These are phyloP conservation scores for Belgica antarctica DNA, from an alignment of 2,888 invertebrate species.

Conservation along the genomic window DNA sequence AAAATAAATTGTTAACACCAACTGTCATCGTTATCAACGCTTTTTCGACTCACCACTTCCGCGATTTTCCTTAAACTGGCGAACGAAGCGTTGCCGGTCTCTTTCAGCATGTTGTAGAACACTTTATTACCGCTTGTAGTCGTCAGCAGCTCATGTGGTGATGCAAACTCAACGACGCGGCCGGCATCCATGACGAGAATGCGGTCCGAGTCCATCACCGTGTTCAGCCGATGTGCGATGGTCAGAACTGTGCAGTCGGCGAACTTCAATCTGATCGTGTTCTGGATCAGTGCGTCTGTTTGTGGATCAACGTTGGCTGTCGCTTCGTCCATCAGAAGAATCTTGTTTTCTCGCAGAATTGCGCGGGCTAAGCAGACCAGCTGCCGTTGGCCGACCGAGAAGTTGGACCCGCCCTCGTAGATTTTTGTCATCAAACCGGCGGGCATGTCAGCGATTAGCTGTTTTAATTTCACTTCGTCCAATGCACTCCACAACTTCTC, in stretches of 20 bases:
- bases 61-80: slow-evolving; percentile 64
- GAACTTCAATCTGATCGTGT: slow-evolving; percentile 75
- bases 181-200: slow-evolving; percentile 73
- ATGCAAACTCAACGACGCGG: slow-evolving; percentile 65
- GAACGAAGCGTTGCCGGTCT: slow-evolving; percentile 65
- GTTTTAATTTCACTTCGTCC: slow-evolving; percentile 70
- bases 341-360: slow-evolving; percentile 76
- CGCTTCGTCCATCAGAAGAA: slow-evolving; percentile 89
- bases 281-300: slow-evolving; percentile 80
- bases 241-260: slow-evolving; percentile 79
- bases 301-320: slow-evolving; percentile 87
- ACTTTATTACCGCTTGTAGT: slow-evolving; percentile 55
- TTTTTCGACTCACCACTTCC: slow-evolving; percentile 60
- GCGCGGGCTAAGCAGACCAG: slow-evolving; percentile 87
- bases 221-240: slow-evolving; percentile 85
- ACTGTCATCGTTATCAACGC: too few relatives aligned
- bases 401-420: slow-evolving; percentile 77
- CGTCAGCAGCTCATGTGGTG: slow-evolving; percentile 62
- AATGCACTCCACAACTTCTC: slow-evolving; percentile 68
- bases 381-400: slow-evolving; percentile 88
- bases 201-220: slow-evolving; percentile 65
- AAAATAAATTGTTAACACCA: too few relatives aligned
- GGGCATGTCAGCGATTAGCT: slow-evolving; percentile 63
- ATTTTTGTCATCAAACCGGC: slow-evolving; percentile 69
- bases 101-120: slow-evolving; percentile 61